Evolutionary conservation across 2,888 invertebrate species (phyloP).

Genomic region (Limnephilus marmoratus): DNA sequence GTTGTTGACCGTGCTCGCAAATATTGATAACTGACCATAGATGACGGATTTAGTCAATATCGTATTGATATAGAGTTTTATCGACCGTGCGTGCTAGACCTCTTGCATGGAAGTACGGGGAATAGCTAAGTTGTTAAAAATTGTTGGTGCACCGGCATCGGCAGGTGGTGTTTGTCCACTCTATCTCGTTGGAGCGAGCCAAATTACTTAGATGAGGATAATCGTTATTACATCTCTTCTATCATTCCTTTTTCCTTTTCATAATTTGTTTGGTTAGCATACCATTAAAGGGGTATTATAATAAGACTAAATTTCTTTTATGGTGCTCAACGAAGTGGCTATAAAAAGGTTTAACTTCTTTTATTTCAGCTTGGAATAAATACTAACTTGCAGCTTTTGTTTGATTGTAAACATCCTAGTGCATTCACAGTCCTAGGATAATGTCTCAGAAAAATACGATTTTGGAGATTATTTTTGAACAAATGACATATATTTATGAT

Average conservation of each 20-base stretch:
- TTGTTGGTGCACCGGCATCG: background rate
- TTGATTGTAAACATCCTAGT: background rate
- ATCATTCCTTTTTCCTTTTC: background rate
- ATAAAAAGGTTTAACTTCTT: background rate
- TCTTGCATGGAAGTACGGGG: too few species aligned
- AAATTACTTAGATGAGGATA: conserved; percentile 42
- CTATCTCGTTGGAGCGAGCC: conserved; percentile 16
- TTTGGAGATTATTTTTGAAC: background rate
- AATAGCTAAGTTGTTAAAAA: background rate
- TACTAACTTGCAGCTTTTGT: background rate
- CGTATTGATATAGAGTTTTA: too few species aligned
- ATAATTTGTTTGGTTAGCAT: conserved; percentile 33
- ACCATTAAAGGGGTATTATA: conserved; percentile 27
- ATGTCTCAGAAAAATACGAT: background rate
- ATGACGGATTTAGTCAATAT: too few species aligned
- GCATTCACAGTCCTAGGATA: background rate
- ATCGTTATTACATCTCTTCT: conserved; percentile 13
- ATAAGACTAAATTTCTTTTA: conserved; percentile 4
- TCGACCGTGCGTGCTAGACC: too few species aligned
- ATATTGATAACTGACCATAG: too few species aligned
- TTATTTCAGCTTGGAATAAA: background rate
- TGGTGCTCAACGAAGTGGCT: background rate
- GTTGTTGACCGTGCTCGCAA: too few species aligned
- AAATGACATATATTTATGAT: too few species aligned
- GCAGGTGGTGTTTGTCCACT: conserved; percentile 25